A percentile compares a stretch with the other conserved stretches of the same genome.
These are phyloP conservation scores for Pristiophorus japonicus DNA, from an alignment of 2,113 vertebrate species.

Conservation along the genomic window DNA sequence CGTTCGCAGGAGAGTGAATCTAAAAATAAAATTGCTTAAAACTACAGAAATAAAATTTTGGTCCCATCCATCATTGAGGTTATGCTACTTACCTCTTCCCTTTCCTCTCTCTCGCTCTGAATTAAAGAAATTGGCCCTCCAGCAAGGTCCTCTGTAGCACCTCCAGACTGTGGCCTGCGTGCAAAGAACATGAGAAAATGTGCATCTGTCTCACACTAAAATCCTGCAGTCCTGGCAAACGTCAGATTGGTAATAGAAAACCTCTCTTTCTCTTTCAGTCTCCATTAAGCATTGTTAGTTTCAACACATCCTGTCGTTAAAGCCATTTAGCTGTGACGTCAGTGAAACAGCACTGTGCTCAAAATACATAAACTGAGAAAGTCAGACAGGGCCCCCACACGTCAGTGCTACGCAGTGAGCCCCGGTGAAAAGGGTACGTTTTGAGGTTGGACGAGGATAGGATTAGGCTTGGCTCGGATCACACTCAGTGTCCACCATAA, in stretches of 20 bases:
- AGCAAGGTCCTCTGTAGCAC: background rate
- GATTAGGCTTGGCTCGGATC: background rate
- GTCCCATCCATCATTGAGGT: background rate
- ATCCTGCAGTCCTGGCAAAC: background rate
- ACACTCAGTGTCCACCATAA: background rate
- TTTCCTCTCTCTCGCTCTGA: background rate
- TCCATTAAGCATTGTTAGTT: background rate
- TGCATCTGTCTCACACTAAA: background rate
- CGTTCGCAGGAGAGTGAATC: background rate
- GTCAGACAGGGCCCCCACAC: background rate
- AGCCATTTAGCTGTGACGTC: background rate
- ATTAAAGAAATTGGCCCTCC: background rate
- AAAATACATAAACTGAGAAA: background rate
- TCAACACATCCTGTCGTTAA: background rate
- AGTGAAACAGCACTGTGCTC: background rate
- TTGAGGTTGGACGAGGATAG: background rate
- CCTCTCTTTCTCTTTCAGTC: background rate
- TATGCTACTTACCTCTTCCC: background rate
- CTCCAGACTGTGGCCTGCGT: background rate
- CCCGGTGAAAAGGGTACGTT: background rate
- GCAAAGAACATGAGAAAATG: background rate
- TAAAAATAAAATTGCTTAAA: constrained; percentile 17
- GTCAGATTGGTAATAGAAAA: background rate
- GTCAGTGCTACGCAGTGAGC: background rate
- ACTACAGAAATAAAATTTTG: background rate